Base-by-base conservation (phyloP, 2,113 vertebrate species). In the Cephalopterus ornatus region DNA sequence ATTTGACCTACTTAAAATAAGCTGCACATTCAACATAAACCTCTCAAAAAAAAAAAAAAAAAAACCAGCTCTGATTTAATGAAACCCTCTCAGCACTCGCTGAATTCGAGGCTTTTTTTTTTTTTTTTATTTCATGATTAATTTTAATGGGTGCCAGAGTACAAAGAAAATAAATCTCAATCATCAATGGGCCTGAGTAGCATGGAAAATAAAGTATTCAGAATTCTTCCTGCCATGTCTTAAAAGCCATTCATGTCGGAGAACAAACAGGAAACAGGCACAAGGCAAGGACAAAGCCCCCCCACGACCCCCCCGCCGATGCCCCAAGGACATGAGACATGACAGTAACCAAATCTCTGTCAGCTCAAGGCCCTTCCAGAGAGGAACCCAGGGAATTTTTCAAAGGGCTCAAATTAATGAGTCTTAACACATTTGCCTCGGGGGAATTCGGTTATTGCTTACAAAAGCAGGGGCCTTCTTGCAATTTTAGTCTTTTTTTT, bases 321-420 rank as follows among this genome's bases (percentile, higher is more conserved):
- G 88, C 94, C 97, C 97, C 93, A 92, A 97, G 97, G 96, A 97
- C 68, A 30, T 37, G 22, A 85, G 67, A 87, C 49, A 73, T 93
- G 93, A 95, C 74, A 92, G 97, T 92, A 95, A 96, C 89, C 94
- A 93, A 96, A 96, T 73, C 96, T 93, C 95, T 78, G 50, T 90
- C 82, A 95, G 92, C 95, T 94, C 74, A 96, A 85, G 94, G 97
- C 85, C 41, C 67, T 68, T 77, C 55, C 68, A 89, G 65, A 95
- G 91, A 92, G 90, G 71, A 86, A 96, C 81, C 93, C 8, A 65
- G 95, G 95, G 95, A 91, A 88, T 47, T 39, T 88, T 93, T 92
- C 94, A 96, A 97, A 98, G 95, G 92, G 53, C 92, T 97, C 89
- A 72, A 93, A 85, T 93, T 94, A 97, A 94, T 71, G 96, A 96